Conservation (phyloP, 2,797 vertebrate species). For the Helarctos malayanus region DNA sequence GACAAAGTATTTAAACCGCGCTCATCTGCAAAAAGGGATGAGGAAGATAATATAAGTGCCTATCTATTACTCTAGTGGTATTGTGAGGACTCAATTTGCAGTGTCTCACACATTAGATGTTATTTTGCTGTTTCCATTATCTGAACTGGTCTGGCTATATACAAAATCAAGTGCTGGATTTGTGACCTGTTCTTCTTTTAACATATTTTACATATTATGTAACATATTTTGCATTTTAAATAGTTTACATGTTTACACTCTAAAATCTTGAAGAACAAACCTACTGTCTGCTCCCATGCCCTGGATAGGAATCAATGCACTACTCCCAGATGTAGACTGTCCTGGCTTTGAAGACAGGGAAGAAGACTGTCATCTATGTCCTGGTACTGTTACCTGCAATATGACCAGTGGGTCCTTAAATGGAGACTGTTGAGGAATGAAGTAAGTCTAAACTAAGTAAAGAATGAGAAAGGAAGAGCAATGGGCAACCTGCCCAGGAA, state of each 20-base stretch:
- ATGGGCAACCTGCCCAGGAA: neutral
- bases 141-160: neutral
- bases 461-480: neutral
- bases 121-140: neutral
- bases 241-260: slow-evolving; percentile 31
- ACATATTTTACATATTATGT: neutral
- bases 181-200: neutral
- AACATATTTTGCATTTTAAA: slow-evolving; percentile 14
- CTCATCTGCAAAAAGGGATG: slow-evolving; percentile 1
- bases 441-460: neutral
- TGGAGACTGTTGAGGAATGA: neutral
- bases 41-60: neutral
- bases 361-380: neutral
- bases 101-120: neutral
- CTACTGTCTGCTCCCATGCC: neutral
- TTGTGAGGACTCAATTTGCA: neutral
- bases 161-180: slow-evolving; percentile 46
- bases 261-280: slow-evolving; percentile 37
- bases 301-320: neutral
- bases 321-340: neutral
- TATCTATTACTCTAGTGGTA: neutral
- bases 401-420: neutral
- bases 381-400: neutral
- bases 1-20: neutral
- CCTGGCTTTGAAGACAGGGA: neutral